Conservation (phyloP, 2,888 invertebrate species). For the Drosophila austrosaltans region DNA sequence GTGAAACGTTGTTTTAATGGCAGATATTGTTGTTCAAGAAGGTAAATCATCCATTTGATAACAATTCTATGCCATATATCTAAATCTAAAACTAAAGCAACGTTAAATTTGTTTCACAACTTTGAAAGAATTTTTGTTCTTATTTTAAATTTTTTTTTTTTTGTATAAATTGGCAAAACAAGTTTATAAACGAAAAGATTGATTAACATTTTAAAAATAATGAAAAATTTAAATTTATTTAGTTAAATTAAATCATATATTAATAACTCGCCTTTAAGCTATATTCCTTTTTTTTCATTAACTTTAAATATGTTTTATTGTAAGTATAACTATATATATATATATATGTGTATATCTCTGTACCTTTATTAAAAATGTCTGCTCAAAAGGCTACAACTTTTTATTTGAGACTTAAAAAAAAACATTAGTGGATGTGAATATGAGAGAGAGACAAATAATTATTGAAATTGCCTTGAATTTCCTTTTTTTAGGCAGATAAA, state of each 20-base stretch:
- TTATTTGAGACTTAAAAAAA: not conserved
- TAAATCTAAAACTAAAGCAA: constrained; percentile 18
- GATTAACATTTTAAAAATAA: constrained; percentile 50
- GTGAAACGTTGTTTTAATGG: constrained; percentile 68
- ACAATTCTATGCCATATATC: constrained; percentile 24
- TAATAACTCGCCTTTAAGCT: constrained; percentile 1
- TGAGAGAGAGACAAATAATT: no score
- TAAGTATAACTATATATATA: constrained; percentile 1
- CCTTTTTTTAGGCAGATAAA: no score
- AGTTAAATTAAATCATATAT: constrained; percentile 36
- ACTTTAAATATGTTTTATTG: constrained; percentile 4
- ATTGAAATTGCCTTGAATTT: no score
- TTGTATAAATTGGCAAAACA: not conserved
- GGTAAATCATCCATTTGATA: constrained; percentile 11
- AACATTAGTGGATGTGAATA: no score
- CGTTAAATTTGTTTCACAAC: constrained; percentile 53
- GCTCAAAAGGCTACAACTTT: not conserved
- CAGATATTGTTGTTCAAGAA: constrained; percentile 45
- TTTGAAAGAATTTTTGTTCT: not conserved
- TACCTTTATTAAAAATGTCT: not conserved
- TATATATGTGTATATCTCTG: not conserved
- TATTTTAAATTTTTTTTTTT: constrained; percentile 10
- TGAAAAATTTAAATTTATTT: constrained; percentile 26
- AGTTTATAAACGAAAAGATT: constrained; percentile 44
- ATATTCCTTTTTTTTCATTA: not conserved